Percentiles rank a stretch among this genome's conserved stretches.
Conservation (phyloP, 2,797 vertebrate species). For the Hephaestus fuliginosus region DNA sequence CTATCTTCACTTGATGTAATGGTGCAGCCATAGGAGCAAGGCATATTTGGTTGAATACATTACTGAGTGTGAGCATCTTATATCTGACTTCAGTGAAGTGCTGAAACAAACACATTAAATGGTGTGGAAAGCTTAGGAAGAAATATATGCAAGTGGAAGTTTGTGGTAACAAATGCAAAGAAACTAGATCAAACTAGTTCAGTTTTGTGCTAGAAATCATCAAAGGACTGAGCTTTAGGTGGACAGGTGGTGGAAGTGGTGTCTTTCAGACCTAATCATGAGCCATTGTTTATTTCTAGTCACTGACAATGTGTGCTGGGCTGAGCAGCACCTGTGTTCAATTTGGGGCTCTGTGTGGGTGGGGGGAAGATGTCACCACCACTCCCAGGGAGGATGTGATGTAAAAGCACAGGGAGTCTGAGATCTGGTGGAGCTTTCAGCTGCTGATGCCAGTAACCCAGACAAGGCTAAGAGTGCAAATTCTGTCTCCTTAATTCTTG, state of each 20-base stretch:
- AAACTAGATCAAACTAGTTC: background rate
- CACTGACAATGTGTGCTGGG: slow-evolving; percentile 31
- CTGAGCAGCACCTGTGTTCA: slow-evolving; percentile 60
- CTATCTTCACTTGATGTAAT: slow-evolving; percentile 28
- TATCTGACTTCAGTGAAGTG: background rate
- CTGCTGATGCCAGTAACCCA: slow-evolving; percentile 82
- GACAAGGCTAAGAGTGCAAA: slow-evolving; percentile 76
- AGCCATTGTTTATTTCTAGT: slow-evolving; percentile 64
- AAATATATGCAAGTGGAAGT: slow-evolving; percentile 4
- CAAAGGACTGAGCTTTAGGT: background rate
- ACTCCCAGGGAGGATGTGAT: slow-evolving; percentile 64
- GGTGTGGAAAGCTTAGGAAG: background rate
- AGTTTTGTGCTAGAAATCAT: background rate
- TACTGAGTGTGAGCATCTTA: background rate
- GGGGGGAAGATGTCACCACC: slow-evolving; percentile 29
- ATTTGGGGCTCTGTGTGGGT: slow-evolving; percentile 34
- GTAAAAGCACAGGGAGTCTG: slow-evolving; percentile 51
- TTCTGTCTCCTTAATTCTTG: slow-evolving; percentile 77
- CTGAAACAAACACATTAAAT: slow-evolving; percentile 10
- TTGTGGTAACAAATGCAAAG: background rate
- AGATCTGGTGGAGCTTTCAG: slow-evolving; percentile 71
- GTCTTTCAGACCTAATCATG: slow-evolving; percentile 48
- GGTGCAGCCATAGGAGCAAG: background rate
- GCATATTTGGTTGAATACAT: background rate
- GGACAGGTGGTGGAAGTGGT: slow-evolving; percentile 43